A percentile compares a stretch with the other conserved stretches of the same genome.
phyloP scores from a whole-genome alignment of 2,888 invertebrate genomes.

The Tortricodes alternella region DNA sequence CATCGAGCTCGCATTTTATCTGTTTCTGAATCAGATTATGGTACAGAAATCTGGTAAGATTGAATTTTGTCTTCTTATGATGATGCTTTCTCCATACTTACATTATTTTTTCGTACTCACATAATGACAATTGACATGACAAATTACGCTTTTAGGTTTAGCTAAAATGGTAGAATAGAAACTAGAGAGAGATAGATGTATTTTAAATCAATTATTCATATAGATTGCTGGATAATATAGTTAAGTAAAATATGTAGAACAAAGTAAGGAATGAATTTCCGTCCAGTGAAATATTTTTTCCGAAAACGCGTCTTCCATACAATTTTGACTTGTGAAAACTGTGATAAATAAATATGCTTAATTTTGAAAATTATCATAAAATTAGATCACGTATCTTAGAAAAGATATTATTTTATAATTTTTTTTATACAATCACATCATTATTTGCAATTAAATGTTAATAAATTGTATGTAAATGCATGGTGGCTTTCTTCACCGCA shows the following conservation, averaged over 20 bases:
- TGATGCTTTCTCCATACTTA: background rate
- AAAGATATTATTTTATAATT: conserved; percentile 12
- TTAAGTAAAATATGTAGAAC: background rate
- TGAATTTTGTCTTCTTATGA: background rate
- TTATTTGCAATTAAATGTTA: conserved; percentile 18
- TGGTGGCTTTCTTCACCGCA: conserved; percentile 70
- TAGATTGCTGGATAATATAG: background rate
- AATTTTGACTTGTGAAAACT: conserved; percentile 50
- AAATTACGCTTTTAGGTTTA: background rate
- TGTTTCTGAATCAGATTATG: conserved; percentile 83
- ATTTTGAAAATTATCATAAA: conserved; percentile 9
- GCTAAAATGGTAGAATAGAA: too few species aligned
- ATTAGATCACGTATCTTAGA: background rate
- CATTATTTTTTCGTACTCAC: background rate
- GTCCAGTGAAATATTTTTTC: conserved; percentile 58
- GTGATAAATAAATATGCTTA: conserved; percentile 52
- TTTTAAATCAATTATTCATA: too few species aligned
- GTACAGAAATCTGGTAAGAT: conserved; percentile 90
- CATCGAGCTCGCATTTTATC: conserved; percentile 86
- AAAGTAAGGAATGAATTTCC: conserved; percentile 32
- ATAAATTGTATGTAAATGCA: conserved; percentile 49
- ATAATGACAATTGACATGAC: background rate
- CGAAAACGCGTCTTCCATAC: conserved; percentile 59
- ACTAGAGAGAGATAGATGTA: too few species aligned
- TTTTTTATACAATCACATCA: background rate